Conservation (phyloP, 2,888 invertebrate species). For the Thysanoteuthis rhombus region DNA sequence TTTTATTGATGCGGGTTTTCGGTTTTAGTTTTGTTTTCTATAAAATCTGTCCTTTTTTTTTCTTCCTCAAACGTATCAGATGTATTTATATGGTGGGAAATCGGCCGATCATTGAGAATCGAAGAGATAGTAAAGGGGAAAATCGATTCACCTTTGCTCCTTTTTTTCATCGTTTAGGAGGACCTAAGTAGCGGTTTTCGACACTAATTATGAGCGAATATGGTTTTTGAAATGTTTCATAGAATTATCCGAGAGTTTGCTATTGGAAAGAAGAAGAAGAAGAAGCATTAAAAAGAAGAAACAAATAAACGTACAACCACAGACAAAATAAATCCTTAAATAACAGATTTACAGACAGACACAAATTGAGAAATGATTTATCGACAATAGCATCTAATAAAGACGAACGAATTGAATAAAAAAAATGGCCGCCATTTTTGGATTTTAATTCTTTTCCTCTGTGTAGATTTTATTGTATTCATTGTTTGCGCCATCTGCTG, state of each 20-base stretch:
- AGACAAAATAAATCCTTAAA: background rate
- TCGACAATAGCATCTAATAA: background rate
- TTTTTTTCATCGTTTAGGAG: background rate
- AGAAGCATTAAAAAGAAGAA: background rate
- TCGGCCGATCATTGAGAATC: background rate
- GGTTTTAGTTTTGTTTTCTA: too few relatives aligned
- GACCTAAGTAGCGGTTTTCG: background rate
- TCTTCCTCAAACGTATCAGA: too few relatives aligned
- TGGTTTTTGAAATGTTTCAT: background rate
- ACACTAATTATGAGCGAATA: background rate
- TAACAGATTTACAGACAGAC: background rate
- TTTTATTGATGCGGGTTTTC: too few relatives aligned
- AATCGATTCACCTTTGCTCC: background rate
- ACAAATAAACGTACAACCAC: too few relatives aligned
- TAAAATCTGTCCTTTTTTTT: too few relatives aligned
- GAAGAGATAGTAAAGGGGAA: background rate
- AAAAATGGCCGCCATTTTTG: background rate
- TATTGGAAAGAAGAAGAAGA: background rate
- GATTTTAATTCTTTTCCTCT: background rate
- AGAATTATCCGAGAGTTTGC: background rate
- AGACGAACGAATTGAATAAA: background rate
- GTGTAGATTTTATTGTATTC: background rate
- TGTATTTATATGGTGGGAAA: too few relatives aligned
- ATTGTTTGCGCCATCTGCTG: background rate
- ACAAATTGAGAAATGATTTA: slow-evolving; percentile 12